phyloP scores from a whole-genome alignment of 2,888 invertebrate species.

The Hanleya hanleyi region DNA sequence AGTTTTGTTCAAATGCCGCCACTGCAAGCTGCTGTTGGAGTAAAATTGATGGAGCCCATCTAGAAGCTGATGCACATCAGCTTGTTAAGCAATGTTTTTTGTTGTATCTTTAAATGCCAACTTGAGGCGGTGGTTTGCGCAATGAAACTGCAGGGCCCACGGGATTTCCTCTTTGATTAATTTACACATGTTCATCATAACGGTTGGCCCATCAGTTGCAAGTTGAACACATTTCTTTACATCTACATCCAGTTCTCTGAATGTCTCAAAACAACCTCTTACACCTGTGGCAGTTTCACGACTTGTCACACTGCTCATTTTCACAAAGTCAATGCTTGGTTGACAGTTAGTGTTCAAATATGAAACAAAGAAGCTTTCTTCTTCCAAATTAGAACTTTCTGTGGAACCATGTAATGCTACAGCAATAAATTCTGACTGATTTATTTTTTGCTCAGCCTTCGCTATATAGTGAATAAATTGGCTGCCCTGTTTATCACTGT shows the following conservation, averaged over 20 bases:
- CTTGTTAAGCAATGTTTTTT: neutral
- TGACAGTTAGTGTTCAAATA: neutral
- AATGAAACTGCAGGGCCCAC: neutral
- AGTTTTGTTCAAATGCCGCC: neutral
- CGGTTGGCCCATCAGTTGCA: neutral
- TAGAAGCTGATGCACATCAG: neutral
- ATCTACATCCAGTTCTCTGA: too few relatives aligned
- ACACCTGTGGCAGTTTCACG: neutral
- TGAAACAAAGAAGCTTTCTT: neutral
- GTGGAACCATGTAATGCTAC: neutral
- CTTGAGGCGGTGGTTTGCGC: neutral
- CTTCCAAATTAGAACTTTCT: neutral
- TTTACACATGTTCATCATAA: neutral
- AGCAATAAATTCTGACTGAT: neutral
- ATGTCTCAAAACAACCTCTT: neutral
- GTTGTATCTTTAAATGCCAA: neutral
- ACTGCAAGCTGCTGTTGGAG: neutral
- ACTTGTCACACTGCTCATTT: neutral
- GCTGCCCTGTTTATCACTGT: neutral
- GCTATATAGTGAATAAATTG: neutral
- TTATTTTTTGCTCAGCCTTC: neutral
- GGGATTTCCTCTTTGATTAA: neutral
- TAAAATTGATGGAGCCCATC: neutral
- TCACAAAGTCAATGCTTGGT: neutral
- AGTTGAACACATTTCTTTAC: neutral